phyloP scores from a whole-genome alignment of 2,888 invertebrate genomes.

The Schizotus pectinicornis region DNA sequence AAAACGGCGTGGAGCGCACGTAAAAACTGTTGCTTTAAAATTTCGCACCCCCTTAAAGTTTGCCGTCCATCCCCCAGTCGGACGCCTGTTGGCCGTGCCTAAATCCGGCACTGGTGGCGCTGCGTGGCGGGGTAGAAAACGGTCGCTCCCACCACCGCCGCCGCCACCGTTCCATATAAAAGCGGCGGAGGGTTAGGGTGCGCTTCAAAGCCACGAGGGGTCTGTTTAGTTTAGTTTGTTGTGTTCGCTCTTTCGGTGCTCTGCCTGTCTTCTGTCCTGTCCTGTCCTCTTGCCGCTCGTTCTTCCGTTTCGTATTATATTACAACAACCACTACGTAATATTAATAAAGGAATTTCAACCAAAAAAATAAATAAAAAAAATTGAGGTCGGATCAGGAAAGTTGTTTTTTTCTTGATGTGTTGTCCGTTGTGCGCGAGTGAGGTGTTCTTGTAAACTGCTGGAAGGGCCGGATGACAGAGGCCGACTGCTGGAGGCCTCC shows the following conservation, averaged over 20 bases:
- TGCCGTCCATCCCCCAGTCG: background rate
- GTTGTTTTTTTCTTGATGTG: background rate
- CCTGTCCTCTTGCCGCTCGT: constrained; percentile 54
- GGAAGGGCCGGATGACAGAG: constrained; percentile 12
- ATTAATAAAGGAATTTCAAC: background rate
- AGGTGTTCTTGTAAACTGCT: too few relatives aligned
- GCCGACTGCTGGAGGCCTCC: constrained; percentile 22
- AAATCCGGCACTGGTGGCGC: constrained; percentile 22
- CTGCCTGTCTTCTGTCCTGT: constrained; percentile 58
- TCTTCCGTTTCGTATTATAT: constrained; percentile 34
- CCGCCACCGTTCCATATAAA: constrained; percentile 57
- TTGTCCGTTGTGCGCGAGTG: constrained; percentile 7
- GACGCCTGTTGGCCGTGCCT: constrained; percentile 12
- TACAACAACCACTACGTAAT: background rate
- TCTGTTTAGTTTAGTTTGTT: constrained; percentile 61
- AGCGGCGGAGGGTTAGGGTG: constrained; percentile 56
- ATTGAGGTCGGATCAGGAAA: background rate
- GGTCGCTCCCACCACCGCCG: constrained; percentile 33
- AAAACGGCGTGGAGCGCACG: constrained; percentile 11
- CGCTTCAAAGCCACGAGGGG: constrained; percentile 66
- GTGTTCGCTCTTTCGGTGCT: constrained; percentile 51
- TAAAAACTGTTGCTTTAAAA: constrained; percentile 23
- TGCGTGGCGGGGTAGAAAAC: constrained; percentile 14
- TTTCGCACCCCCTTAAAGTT: too few relatives aligned
- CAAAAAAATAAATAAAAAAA: background rate